A percentile compares a stretch with the other conserved stretches of the same genome.
These are phyloP conservation scores for Drosophila paracracens DNA, from an alignment of 2,888 invertebrate genomes.

Conservation along the genomic window DNA sequence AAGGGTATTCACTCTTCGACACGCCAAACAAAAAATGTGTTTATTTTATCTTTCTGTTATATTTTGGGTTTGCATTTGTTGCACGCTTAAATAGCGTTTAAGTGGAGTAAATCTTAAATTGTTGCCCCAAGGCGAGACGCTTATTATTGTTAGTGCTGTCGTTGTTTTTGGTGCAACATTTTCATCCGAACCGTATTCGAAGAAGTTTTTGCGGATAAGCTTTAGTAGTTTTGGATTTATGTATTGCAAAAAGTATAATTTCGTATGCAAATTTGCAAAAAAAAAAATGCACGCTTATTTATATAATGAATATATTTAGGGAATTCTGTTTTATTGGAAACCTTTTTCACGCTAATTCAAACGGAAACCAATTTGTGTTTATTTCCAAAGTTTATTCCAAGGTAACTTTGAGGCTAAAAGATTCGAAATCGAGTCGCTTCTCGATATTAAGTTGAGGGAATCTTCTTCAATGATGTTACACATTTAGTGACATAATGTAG, in stretches of 20 bases:
- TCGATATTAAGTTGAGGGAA: background rate
- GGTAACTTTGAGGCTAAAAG: background rate
- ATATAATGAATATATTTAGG: slow-evolving; percentile 19
- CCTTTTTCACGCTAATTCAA: background rate
- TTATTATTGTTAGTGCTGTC: slow-evolving; percentile 35
- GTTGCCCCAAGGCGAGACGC: slow-evolving; percentile 56
- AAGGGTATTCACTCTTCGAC: slow-evolving; percentile 28
- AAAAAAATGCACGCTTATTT: slow-evolving; percentile 20
- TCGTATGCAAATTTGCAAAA: slow-evolving; percentile 58
- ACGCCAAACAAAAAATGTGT: background rate
- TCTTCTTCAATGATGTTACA: slow-evolving; percentile 2
- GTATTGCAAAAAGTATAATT: slow-evolving; percentile 34
- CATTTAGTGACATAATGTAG: background rate
- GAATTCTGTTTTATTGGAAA: background rate
- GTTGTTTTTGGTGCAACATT: slow-evolving; percentile 47
- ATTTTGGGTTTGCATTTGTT: slow-evolving; percentile 45
- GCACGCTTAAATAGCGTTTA: slow-evolving; percentile 69
- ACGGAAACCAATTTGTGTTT: background rate
- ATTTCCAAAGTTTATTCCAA: background rate
- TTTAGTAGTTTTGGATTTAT: slow-evolving; percentile 48
- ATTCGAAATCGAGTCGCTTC: background rate
- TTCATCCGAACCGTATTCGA: slow-evolving; percentile 55
- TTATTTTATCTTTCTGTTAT: slow-evolving; percentile 12
- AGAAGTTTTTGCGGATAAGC: slow-evolving; percentile 61
- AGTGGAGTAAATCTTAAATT: slow-evolving; percentile 77